phyloP scores from a whole-genome alignment of 64 coral and sea anemone species.

The Pocillopora verrucosa region DNA sequence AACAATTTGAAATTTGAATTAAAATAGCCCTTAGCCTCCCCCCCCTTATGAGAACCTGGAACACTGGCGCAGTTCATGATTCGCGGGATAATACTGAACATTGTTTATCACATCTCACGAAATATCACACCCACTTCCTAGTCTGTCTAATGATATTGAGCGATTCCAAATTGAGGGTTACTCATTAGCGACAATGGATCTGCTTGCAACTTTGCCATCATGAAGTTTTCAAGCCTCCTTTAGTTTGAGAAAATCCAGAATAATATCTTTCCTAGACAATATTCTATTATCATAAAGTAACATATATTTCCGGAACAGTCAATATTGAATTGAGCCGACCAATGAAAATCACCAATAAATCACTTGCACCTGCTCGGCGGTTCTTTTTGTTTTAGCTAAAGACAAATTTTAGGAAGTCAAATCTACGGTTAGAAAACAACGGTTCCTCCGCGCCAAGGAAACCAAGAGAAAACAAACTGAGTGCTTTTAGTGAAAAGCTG shows the following conservation, averaged over 20 bases:
- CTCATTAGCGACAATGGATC: constrained; percentile 8
- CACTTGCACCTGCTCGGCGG: constrained; percentile 11
- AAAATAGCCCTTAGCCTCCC: constrained; percentile 7
- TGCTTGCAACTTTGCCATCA: constrained; percentile 3
- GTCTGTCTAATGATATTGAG: neutral
- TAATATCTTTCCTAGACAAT: constrained; percentile 34
- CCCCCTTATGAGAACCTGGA: neutral
- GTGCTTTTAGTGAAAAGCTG: neutral
- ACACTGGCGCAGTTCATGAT: neutral
- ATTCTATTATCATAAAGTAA: constrained; percentile 12
- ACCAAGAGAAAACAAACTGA: neutral
- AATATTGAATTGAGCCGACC: constrained; percentile 27
- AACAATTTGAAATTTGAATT: constrained; percentile 50
- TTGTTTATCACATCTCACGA: neutral
- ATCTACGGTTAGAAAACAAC: neutral
- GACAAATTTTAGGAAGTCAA: constrained; percentile 4
- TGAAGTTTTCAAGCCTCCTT: neutral
- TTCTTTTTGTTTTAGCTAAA: constrained; percentile 6
- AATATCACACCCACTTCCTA: neutral
- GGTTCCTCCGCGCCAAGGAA: neutral
- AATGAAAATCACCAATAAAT: constrained; percentile 6
- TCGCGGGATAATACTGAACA: neutral
- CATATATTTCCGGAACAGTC: constrained; percentile 5
- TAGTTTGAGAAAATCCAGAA: constrained; percentile 8
- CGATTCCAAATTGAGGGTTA: neutral